Evolutionary conservation across 2,113 vertebrate species (phyloP).

Genomic region (Oryzias curvinotus): DNA sequence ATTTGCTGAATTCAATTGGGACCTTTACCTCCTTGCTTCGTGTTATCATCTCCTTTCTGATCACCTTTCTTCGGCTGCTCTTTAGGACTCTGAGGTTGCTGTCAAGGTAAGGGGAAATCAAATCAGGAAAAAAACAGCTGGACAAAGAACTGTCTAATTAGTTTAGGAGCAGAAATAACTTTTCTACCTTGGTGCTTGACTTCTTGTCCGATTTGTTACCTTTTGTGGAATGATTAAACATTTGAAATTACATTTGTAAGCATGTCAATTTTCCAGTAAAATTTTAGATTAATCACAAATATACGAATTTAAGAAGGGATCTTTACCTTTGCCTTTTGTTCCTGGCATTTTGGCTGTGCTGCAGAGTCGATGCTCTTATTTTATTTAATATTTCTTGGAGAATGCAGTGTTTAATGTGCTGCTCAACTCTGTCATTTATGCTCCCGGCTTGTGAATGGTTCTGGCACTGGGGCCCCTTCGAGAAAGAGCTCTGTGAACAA

Average conservation of each 20-base stretch:
- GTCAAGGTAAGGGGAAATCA: conserved; percentile 13
- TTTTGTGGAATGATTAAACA: conserved; percentile 34
- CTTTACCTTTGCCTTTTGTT: conserved; percentile 73
- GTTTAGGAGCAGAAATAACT: background rate
- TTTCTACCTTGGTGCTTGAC: conserved; percentile 78
- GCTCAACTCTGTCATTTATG: conserved; percentile 75
- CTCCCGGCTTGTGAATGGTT: conserved; percentile 67
- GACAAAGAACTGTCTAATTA: background rate
- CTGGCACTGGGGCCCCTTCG: conserved; percentile 69
- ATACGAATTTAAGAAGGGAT: accelerated
- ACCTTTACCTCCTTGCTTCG: conserved; percentile 83
- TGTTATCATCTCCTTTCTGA: conserved; percentile 83
- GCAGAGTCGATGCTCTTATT: conserved; percentile 47
- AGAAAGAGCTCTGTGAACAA: conserved; percentile 73
- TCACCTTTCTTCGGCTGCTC: conserved; percentile 83
- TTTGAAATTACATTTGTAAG: conserved; percentile 3
- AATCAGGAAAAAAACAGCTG: conserved; percentile 6
- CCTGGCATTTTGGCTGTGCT: conserved; percentile 79
- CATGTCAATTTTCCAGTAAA: background rate
- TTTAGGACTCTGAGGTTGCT: conserved; percentile 82
- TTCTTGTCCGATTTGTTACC: conserved; percentile 85
- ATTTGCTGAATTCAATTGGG: background rate
- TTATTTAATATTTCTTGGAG: conserved; percentile 41
- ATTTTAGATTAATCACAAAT: background rate
- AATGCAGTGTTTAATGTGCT: conserved; percentile 60